phyloP scores from a whole-genome alignment of 1,140 invertebrate species.

The Muscidifurax raptorellus region DNA sequence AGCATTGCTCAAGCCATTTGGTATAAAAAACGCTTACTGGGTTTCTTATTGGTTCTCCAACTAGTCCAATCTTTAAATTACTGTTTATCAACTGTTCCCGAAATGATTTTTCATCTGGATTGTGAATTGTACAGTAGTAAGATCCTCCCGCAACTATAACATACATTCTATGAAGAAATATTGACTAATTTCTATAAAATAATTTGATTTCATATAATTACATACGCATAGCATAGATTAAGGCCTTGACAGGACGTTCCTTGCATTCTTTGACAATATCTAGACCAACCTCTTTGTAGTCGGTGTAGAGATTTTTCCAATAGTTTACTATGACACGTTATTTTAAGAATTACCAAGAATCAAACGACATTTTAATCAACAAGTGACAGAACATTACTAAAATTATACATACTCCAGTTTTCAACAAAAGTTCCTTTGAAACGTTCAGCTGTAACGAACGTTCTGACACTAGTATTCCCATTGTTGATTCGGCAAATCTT shows the following conservation, averaged over 20 bases:
- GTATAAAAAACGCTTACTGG: constrained; percentile 80
- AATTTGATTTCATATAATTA: constrained; percentile 12
- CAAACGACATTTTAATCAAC: not conserved
- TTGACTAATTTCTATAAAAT: constrained; percentile 58
- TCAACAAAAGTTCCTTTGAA: constrained; percentile 59
- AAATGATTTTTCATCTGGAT: constrained; percentile 82
- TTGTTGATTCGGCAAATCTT: not conserved
- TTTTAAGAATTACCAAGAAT: not conserved
- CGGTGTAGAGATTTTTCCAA: constrained; percentile 60
- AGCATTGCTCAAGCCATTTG: constrained; percentile 78
- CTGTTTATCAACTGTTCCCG: constrained; percentile 77
- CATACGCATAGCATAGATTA: constrained; percentile 56
- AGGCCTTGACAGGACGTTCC: constrained; percentile 61
- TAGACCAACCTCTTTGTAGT: constrained; percentile 68
- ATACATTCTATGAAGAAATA: constrained; percentile 52
- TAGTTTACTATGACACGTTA: constrained; percentile 55
- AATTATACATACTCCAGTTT: constrained; percentile 62
- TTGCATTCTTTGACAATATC: constrained; percentile 65
- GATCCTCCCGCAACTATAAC: constrained; percentile 67
- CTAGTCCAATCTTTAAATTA: constrained; percentile 80
- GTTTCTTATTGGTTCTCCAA: constrained; percentile 82
- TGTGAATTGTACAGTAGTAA: constrained; percentile 75
- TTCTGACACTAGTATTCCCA: not conserved
- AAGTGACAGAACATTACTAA: not conserved
- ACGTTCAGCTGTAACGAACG: constrained; percentile 37